These are phyloP conservation scores for Malurus cyaneus DNA, from an alignment of 2,113 vertebrate genomes.

Conservation along the genomic window DNA sequence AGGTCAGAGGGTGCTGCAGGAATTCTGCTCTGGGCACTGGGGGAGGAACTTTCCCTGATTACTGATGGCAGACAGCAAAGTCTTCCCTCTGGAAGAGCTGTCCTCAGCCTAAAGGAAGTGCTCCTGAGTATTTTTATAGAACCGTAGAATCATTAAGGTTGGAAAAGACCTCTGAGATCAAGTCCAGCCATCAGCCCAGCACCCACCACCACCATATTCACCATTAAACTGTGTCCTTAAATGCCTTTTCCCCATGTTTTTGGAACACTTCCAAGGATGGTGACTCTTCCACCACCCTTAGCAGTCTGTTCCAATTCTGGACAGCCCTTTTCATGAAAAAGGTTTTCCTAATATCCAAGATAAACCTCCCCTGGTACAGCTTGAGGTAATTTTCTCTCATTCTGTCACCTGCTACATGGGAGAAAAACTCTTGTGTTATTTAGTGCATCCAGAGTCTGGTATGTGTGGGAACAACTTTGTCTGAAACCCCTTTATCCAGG, in stretches of 20 bases:
- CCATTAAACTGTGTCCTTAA: not conserved
- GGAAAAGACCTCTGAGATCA: not conserved
- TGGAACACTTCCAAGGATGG: fast-evolving
- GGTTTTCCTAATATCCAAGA: not conserved
- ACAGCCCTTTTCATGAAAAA: not conserved
- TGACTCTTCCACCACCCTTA: not conserved
- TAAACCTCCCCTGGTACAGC: not conserved
- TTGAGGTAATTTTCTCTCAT: fast-evolving
- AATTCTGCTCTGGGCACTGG: not conserved
- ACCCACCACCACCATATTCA: not conserved
- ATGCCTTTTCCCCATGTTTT: not conserved
- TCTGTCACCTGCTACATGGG: not conserved
- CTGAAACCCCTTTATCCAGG: not conserved
- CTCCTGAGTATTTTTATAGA: not conserved
- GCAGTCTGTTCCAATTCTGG: not conserved
- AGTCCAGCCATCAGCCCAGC: fast-evolving
- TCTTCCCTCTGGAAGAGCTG: not conserved
- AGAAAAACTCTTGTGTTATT: not conserved
- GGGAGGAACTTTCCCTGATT: not conserved
- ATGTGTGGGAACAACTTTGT: not conserved
- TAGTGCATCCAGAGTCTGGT: not conserved
- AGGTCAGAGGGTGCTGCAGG: fast-evolving
- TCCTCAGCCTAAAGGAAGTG: not conserved
- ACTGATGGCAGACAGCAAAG: not conserved
- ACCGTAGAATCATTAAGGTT: not conserved